A percentile compares a stretch with the other conserved stretches of the same genome.
Evolutionary conservation across 2,797 vertebrate species (phyloP).

Genomic region (Martes flavigula): DNA sequence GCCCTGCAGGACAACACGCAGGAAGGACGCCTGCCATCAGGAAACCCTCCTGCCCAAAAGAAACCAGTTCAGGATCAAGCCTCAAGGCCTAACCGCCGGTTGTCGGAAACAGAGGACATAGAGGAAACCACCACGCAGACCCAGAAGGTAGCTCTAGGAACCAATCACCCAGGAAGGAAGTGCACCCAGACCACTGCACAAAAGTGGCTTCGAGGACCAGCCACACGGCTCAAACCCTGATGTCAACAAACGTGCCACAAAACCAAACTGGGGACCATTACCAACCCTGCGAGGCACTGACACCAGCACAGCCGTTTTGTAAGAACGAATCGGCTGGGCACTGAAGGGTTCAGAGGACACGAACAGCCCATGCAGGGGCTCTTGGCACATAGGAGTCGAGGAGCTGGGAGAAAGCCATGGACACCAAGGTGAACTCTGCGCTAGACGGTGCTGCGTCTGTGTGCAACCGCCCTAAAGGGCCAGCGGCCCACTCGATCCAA

Average conservation of each 20-base stretch:
- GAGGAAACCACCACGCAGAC: background rate
- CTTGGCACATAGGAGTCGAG: background rate
- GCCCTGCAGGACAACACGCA: rapidly evolving
- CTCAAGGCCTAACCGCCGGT: rapidly evolving
- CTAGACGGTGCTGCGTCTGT: background rate
- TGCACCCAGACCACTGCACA: rapidly evolving
- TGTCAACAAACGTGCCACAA: background rate
- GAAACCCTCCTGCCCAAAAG: background rate
- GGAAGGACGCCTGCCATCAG: background rate
- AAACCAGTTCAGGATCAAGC: background rate
- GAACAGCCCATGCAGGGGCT: background rate
- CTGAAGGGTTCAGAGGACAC: background rate
- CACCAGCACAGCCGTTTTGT: rapidly evolving
- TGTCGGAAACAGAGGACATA: background rate
- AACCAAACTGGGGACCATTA: background rate
- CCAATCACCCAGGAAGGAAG: background rate
- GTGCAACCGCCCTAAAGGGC: background rate
- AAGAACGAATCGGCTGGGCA: rapidly evolving
- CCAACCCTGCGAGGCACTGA: background rate
- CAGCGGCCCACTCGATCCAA: background rate
- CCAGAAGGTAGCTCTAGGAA: background rate
- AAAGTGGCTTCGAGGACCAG: background rate
- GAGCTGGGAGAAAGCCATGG: background rate
- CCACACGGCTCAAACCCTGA: background rate
- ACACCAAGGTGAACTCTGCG: background rate